Percentiles rank a stretch among this genome's conserved stretches.
Evolutionary conservation across 2,888 invertebrate species (phyloP).

Genomic region (Euzetes globulus): DNA sequence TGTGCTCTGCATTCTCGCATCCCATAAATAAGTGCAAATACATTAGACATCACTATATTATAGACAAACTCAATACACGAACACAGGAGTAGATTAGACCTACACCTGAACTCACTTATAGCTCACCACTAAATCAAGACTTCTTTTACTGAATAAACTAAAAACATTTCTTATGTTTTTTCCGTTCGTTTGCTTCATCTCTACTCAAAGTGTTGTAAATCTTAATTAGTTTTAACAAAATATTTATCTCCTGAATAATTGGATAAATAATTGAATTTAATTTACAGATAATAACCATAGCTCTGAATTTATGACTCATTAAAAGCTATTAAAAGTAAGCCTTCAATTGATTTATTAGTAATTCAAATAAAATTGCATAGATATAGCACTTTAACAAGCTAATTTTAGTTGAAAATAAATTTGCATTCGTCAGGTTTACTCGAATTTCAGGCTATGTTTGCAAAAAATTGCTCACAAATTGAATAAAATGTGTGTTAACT

Average conservation of each 20-base stretch:
- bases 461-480: too few species aligned
- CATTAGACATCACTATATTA: not conserved
- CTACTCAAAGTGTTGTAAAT: not conserved
- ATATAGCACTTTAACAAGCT: too few species aligned
- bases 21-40: conserved; percentile 4
- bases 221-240: not conserved
- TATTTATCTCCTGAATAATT: conserved; percentile 6
- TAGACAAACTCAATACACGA: not conserved
- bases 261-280: too few species aligned
- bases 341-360: too few species aligned
- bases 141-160: not conserved
- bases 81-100: not conserved
- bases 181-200: too few species aligned
- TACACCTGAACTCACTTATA: conserved; percentile 16
- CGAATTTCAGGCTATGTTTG: not conserved
- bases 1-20: not conserved
- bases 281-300: too few species aligned
- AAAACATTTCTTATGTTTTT: not conserved
- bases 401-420: too few species aligned
- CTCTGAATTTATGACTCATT: too few species aligned
- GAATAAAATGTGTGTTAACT: not conserved
- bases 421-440: not conserved
- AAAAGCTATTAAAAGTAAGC: too few species aligned
- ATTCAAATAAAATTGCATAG: too few species aligned
- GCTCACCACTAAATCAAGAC: not conserved